phyloP scores from a whole-genome alignment of 2,797 vertebrate genomes.

The Phataginus tetradactyla region DNA sequence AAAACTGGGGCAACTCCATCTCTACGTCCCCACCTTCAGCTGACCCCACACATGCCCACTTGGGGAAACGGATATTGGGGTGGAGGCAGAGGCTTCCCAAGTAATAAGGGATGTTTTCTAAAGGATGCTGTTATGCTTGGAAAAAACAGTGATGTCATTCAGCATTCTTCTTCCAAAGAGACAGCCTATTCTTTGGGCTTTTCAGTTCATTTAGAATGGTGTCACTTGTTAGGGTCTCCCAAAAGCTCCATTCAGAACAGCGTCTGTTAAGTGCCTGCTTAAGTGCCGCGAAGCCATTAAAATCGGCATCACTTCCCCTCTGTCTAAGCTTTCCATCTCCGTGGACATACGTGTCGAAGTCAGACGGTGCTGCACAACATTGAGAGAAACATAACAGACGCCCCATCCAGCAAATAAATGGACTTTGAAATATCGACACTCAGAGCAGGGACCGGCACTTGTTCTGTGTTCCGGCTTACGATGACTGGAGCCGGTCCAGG shows the following conservation, averaged over 20 bases:
- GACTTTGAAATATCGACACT: constrained; percentile 51
- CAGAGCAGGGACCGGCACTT: not conserved
- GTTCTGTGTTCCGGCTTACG: constrained; percentile 29
- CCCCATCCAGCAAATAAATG: constrained; percentile 68
- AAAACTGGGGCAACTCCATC: not conserved
- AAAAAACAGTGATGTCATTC: constrained; percentile 56
- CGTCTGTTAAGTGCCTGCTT: not conserved
- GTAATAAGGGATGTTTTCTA: not conserved
- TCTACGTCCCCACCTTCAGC: not conserved
- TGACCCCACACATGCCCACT: not conserved
- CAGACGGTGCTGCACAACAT: not conserved
- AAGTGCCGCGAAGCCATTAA: constrained; percentile 9
- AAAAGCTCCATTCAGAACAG: constrained; percentile 21
- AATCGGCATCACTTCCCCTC: not conserved
- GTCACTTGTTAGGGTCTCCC: constrained; percentile 40
- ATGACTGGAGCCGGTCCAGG: not conserved
- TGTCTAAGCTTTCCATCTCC: constrained; percentile 1
- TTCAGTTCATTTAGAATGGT: constrained; percentile 24
- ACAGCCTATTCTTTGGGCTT: constrained; percentile 18
- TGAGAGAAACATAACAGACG: constrained; percentile 31
- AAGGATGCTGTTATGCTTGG: not conserved
- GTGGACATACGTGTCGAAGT: not conserved
- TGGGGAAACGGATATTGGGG: not conserved
- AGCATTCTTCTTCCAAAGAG: constrained; percentile 20
- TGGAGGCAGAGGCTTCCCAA: not conserved